phyloP scores from a whole-genome alignment of 2,888 invertebrate genomes.

The Leucania comma region DNA sequence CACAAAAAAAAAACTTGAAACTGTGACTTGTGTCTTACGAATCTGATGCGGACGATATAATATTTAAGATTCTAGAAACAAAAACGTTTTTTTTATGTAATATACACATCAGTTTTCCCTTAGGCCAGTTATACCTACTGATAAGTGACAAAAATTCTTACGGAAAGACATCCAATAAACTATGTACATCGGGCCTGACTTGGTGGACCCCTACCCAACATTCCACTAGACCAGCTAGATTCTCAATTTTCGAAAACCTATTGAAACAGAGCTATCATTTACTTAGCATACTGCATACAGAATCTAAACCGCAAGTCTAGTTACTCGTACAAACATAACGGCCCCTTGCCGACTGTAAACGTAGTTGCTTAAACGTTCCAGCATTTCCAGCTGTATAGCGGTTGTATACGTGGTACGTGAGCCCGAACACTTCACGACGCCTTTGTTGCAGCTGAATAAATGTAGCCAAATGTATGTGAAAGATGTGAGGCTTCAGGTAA shows the following conservation, averaged over 20 bases:
- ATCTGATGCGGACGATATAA: neutral
- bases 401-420: slow-evolving; percentile 44
- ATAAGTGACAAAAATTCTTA: no score
- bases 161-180: no score
- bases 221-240: neutral
- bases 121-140: neutral
- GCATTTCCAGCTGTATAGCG: slow-evolving; percentile 18
- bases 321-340: slow-evolving; percentile 43
- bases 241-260: neutral
- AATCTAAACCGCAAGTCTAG: slow-evolving; percentile 17
- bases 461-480: slow-evolving; percentile 29
- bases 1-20: no score
- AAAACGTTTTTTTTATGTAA: no score
- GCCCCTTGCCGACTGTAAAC: slow-evolving; percentile 34
- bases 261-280: neutral
- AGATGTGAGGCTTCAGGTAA: slow-evolving; percentile 25
- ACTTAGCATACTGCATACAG: slow-evolving; percentile 4
- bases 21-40: no score
- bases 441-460: slow-evolving; percentile 50
- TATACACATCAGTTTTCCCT: neutral
- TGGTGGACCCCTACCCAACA: no score
- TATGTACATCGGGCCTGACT: no score
- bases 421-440: slow-evolving; percentile 30
- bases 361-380: slow-evolving; percentile 47
- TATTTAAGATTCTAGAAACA: neutral